These are phyloP conservation scores for Fistularia tabacaria DNA, from an alignment of 2,797 vertebrate species.

Conservation along the genomic window DNA sequence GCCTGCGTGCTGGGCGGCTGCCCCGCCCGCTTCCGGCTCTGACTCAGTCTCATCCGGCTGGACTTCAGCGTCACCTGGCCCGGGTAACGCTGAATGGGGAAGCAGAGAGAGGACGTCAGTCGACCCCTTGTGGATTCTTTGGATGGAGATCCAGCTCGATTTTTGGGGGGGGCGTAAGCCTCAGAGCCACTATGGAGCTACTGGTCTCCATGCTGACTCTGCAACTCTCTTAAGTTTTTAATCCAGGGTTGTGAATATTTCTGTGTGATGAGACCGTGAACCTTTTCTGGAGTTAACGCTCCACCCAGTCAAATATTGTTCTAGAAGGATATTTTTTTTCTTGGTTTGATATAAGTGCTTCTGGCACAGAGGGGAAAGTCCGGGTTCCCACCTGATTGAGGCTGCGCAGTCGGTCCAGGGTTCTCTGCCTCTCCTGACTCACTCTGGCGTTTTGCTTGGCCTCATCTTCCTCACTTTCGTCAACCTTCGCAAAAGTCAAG, in stretches of 20 bases:
- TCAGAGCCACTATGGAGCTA: no score
- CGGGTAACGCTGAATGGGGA: slow-evolving; percentile 80
- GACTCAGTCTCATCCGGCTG: slow-evolving; percentile 79
- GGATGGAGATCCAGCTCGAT: not conserved
- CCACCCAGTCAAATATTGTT: no score
- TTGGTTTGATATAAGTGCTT: not conserved
- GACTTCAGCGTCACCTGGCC: slow-evolving; percentile 95
- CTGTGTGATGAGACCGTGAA: no score
- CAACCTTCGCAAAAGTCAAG: slow-evolving; percentile 41
- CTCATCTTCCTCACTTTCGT: slow-evolving; percentile 81
- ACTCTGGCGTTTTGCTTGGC: slow-evolving; percentile 81
- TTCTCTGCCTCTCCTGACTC: slow-evolving; percentile 90
- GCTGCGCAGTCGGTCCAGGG: slow-evolving; percentile 90
- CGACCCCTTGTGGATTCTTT: no score
- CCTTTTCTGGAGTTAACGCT: no score
- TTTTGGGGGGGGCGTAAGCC: no score
- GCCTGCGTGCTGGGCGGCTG: slow-evolving; percentile 74
- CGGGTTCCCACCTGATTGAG: slow-evolving; percentile 86
- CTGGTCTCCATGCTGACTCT: no score
- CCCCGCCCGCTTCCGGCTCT: slow-evolving; percentile 73
- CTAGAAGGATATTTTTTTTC: no score
- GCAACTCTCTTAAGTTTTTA: no score
- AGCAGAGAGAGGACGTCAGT: not conserved
- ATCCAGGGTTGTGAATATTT: no score
- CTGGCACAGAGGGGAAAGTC: not conserved